These are phyloP conservation scores for Saccopteryx bilineata DNA, from an alignment of 2,113 vertebrate genomes.

Conservation along the genomic window DNA sequence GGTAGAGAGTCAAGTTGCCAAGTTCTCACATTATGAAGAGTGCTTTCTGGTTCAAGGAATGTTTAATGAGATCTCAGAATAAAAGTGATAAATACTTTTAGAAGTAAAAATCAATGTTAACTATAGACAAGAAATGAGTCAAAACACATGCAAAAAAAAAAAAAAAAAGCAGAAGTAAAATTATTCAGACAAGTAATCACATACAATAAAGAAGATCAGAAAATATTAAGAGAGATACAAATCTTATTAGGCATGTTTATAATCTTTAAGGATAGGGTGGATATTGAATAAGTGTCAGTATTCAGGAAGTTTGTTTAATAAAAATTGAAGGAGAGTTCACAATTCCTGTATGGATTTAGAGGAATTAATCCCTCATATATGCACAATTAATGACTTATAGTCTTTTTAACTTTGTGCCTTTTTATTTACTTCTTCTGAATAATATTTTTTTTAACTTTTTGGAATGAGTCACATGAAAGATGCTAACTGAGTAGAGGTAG, in stretches of 20 bases:
- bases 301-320: neutral
- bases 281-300: neutral
- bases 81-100: neutral
- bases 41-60: neutral
- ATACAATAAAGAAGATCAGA: neutral
- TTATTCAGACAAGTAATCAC: neutral
- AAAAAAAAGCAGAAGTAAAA: neutral
- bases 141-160: neutral
- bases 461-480: neutral
- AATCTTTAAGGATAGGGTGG: neutral
- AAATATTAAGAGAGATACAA: conserved; percentile 12
- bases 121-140: neutral
- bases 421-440: neutral
- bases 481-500: neutral
- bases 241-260: neutral
- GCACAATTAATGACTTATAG: neutral
- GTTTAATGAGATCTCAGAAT: neutral
- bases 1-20: neutral
- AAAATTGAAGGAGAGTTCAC: neutral
- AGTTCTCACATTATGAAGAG: neutral
- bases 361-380: neutral
- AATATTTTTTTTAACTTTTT: neutral
- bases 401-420: neutral
- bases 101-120: neutral
- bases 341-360: neutral